Evolutionary conservation across 2,888 invertebrate genomes (phyloP), one percentile per base, ranked within the genome.

Genomic region (Thereva nobilitata): DNA sequence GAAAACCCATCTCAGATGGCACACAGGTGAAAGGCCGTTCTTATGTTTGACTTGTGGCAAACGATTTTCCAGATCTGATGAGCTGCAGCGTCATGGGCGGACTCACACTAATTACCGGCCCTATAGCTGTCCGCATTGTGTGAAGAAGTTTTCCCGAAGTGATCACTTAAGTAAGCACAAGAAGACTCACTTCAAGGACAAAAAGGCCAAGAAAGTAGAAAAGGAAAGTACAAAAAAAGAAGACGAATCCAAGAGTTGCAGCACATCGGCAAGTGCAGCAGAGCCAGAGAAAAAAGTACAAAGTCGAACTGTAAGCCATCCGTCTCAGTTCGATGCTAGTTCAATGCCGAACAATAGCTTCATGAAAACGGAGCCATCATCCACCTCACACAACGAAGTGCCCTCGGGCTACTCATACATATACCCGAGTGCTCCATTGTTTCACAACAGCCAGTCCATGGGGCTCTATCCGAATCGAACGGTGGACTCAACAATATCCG

Each of bases 141-240:
- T 88, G 45, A 97, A 96, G 78, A 85, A 92, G 56, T 96, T 96
- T 80, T 95, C 94, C 88, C 84, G 96, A 23, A 93, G 93, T 70
- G 96, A 96, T 78, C 96, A 97, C 78, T 84, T 97, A n/a, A 90
- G 89, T 69, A 97, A 96, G 79, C 96, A 96, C 79, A 87, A 90
- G 70, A 95, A 95, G 78, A 96, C 94, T 0, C 96, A 96, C 74
- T 79, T 80, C 64, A 80, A 80, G 73, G 79, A 80, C 45, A 80
- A 80, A 67, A 80, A 80, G 66, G 76, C 74, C 42, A 80, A 79
- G 71, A 80, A 79, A 67, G 12, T 37, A 23, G 65, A 65, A 9
- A 65, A 65, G 34, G 65, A 56, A 7, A 40, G 7, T 66, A 70
- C 72, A 7, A 68, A 72, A 3, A 72, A 71, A 68, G 40, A 44